phyloP scores from a whole-genome alignment of 2,888 invertebrate genomes.

The Stenodema calcarata region DNA sequence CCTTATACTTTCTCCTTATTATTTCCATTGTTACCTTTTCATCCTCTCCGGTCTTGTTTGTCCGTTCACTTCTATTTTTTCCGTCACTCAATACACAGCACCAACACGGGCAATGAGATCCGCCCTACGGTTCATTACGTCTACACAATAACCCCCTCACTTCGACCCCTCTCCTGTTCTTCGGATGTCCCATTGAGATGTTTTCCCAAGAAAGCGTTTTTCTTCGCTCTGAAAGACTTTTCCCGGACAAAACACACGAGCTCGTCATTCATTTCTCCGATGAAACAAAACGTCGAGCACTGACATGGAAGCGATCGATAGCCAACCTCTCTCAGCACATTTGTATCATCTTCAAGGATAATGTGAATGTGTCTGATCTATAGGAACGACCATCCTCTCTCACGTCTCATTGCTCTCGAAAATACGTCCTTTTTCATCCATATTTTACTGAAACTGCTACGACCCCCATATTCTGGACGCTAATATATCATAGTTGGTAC shows the following conservation, averaged over 20 bases:
- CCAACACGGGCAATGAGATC: not conserved
- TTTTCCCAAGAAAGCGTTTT: not conserved
- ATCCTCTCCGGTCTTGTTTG: not conserved
- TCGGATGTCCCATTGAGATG: not conserved
- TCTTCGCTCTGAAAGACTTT: not conserved
- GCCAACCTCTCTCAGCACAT: not conserved
- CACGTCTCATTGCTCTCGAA: too few species aligned
- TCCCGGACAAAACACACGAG: not conserved
- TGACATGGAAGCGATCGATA: not conserved
- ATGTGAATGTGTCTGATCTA: too few species aligned
- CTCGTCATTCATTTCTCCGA: not conserved
- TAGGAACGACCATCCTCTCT: too few species aligned
- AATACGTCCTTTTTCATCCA: too few species aligned
- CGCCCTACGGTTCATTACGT: not conserved
- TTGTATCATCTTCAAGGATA: not conserved
- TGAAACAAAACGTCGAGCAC: not conserved
- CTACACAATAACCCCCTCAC: not conserved
- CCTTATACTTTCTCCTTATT: not conserved
- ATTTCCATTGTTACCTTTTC: conserved; percentile 4
- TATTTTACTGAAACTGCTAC: too few species aligned
- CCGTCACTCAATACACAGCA: not conserved
- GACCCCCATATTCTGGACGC: too few species aligned
- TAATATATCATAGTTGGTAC: too few species aligned
- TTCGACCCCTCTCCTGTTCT: not conserved
- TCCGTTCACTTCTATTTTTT: not conserved